phyloP scores from a whole-genome alignment of 1,140 invertebrate species.

The Steinernema khuongi region DNA sequence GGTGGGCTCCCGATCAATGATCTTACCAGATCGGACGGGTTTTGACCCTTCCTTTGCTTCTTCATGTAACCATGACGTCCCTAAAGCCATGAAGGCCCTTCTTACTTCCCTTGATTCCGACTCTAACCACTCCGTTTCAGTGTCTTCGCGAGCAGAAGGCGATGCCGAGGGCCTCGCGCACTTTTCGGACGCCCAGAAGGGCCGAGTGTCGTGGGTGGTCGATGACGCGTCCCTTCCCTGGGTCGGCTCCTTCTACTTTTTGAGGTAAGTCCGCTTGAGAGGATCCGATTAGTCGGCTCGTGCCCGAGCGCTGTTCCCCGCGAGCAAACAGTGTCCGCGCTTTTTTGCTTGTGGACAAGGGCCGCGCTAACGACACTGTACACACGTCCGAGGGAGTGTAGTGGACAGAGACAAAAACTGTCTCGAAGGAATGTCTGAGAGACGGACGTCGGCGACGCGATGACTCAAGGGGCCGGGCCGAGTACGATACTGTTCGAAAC shows the following conservation, averaged over 20 bases:
- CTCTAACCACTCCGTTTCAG: no score
- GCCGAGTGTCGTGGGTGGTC: constrained; percentile 36
- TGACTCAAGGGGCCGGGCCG: no score
- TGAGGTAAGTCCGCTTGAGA: constrained; percentile 23
- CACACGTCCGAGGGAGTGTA: no score
- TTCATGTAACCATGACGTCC: background rate
- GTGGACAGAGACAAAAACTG: background rate
- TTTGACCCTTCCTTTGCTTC: background rate
- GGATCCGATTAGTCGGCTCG: background rate
- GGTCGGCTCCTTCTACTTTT: constrained; percentile 39
- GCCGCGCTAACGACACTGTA: no score
- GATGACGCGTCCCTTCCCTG: constrained; percentile 37
- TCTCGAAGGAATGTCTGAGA: no score
- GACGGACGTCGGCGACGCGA: no score
- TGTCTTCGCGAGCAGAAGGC: background rate
- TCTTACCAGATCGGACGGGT: background rate
- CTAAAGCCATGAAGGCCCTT: background rate
- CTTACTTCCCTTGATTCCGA: no score
- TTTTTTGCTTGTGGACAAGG: no score
- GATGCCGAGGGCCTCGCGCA: constrained; percentile 31
- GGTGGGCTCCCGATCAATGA: no score
- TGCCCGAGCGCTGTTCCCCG: background rate
- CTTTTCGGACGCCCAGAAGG: constrained; percentile 35
- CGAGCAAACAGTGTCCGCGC: background rate
- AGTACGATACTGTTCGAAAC: no score